These are phyloP conservation scores for Sacculina carcini DNA, from an alignment of 2,888 invertebrate species.

Conservation along the genomic window DNA sequence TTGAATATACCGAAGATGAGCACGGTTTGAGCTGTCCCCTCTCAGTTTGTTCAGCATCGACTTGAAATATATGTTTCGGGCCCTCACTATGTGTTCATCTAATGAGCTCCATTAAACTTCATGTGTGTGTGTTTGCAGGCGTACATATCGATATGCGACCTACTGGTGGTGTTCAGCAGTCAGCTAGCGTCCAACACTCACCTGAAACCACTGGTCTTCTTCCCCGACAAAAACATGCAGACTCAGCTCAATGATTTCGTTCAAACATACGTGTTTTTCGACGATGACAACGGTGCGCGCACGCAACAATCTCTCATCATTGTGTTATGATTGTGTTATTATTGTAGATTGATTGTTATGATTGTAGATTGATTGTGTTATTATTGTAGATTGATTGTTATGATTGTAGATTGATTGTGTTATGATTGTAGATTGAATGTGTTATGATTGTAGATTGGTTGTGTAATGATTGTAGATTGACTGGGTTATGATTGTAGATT, in stretches of 20 bases:
- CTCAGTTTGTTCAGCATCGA: too few relatives aligned
- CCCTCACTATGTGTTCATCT: not conserved
- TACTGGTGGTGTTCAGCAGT: slow-evolving; percentile 73
- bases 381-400: too few relatives aligned
- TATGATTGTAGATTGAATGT: too few relatives aligned
- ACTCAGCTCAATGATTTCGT: slow-evolving; percentile 66
- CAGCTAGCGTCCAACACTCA: slow-evolving; percentile 29
- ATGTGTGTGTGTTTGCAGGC: slow-evolving; percentile 40
- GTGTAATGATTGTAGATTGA: too few relatives aligned
- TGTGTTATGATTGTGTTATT: slow-evolving; percentile 3
- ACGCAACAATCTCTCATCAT: not conserved
- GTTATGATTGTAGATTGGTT: too few relatives aligned
- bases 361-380: too few relatives aligned
- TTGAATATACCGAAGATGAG: too few relatives aligned
- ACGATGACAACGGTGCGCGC: slow-evolving; percentile 56
- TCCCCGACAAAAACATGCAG: slow-evolving; percentile 51
- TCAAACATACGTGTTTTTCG: slow-evolving; percentile 72
- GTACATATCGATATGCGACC: slow-evolving; percentile 82
- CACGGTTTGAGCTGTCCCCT: too few relatives aligned
- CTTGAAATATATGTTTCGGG: not conserved
- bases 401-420: too few relatives aligned
- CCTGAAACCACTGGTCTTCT: slow-evolving; percentile 36
- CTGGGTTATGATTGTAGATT: too few relatives aligned
- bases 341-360: too few relatives aligned
- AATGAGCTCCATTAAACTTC: slow-evolving; percentile 5